A percentile compares a stretch with the other conserved stretches of the same genome.
Conservation (phyloP, 2,113 vertebrate species). For the Lethenteron camtschaticum region DNA sequence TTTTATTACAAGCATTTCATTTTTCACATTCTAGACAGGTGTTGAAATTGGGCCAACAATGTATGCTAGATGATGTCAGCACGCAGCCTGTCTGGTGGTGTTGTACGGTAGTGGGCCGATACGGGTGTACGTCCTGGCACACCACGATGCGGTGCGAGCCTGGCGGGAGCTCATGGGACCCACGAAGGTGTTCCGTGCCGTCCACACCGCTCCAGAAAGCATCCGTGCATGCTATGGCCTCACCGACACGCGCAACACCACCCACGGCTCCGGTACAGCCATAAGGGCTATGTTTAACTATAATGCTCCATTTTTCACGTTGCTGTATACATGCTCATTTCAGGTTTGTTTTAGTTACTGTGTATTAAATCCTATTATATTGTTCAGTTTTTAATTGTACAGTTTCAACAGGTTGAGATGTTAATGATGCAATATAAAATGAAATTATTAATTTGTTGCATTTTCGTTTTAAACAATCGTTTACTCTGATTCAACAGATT, state of each 20-base stretch:
- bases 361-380: not conserved
- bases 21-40: too few relatives aligned
- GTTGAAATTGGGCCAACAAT: too few relatives aligned
- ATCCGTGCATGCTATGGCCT: conserved; percentile 61
- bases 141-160: conserved; percentile 39
- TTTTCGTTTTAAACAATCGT: not conserved
- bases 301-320: not conserved
- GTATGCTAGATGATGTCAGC: too few relatives aligned
- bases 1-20: too few relatives aligned
- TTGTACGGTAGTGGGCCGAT: conserved; percentile 44
- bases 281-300: not conserved
- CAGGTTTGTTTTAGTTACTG: too few relatives aligned
- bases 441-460: not conserved
- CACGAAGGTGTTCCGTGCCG: conserved; percentile 64
- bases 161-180: conserved; percentile 86
- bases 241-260: conserved; percentile 80
- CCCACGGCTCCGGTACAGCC: conserved; percentile 60
- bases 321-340: not conserved
- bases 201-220: conserved; percentile 29
- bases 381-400: not conserved
- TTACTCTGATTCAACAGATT: conserved; percentile 30
- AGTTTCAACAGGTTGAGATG: not conserved
- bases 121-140: conserved; percentile 67
- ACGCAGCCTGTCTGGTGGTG: too few relatives aligned
- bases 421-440: not conserved